Conservation (phyloP, 2,797 vertebrate genomes). For the Hydrocynus forskahlii region DNA sequence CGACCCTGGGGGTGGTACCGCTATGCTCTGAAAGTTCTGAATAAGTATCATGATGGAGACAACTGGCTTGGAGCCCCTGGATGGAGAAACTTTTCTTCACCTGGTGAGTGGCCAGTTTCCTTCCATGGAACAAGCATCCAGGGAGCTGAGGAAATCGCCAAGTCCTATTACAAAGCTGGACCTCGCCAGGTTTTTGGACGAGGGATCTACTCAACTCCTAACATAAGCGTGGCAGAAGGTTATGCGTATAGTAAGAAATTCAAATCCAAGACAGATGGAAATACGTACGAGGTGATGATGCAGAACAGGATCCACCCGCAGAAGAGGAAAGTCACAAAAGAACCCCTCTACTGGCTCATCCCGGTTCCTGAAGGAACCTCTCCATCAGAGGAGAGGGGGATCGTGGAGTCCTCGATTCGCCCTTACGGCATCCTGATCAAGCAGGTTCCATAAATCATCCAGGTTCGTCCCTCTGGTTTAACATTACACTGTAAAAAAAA, state of each 20-base stretch:
- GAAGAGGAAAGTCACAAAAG: not conserved
- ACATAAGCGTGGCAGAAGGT: not conserved
- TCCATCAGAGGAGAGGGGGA: slow-evolving; percentile 28
- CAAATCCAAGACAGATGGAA: slow-evolving; percentile 34
- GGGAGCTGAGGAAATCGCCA: slow-evolving; percentile 9
- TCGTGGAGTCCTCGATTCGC: slow-evolving; percentile 43
- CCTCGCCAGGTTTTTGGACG: not conserved
- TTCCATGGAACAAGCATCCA: slow-evolving; percentile 39
- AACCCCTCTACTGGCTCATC: slow-evolving; percentile 53
- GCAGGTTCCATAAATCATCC: slow-evolving; percentile 4
- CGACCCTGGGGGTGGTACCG: slow-evolving; percentile 74
- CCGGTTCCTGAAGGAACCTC: slow-evolving; percentile 37
- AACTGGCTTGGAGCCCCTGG: slow-evolving; percentile 28
- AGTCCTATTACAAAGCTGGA: slow-evolving; percentile 15
- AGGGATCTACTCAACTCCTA: slow-evolving; percentile 59
- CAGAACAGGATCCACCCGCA: slow-evolving; percentile 34
- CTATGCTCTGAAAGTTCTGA: slow-evolving; percentile 56
- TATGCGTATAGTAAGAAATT: slow-evolving; percentile 31
- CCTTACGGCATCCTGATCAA: slow-evolving; percentile 55
- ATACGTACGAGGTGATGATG: slow-evolving; percentile 40
- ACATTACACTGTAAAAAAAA: too few species aligned
- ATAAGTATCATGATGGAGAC: slow-evolving; percentile 47
- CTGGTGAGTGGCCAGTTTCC: slow-evolving; percentile 47
- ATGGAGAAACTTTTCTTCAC: slow-evolving; percentile 18
- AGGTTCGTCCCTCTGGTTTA: too few species aligned